Evolutionary conservation across 2,113 vertebrate species (phyloP).

Genomic region (Chlorodrepanis virens): DNA sequence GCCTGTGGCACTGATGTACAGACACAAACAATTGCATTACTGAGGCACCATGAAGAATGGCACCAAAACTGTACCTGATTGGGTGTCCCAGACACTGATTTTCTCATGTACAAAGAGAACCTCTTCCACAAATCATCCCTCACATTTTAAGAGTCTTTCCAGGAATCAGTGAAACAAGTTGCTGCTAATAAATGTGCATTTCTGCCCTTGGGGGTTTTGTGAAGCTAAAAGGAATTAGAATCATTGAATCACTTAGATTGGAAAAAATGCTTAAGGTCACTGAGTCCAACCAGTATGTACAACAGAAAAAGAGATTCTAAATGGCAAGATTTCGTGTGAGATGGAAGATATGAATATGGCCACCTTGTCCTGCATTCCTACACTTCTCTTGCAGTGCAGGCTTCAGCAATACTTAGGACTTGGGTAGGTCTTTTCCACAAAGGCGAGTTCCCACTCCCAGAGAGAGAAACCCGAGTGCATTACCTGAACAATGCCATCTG

Average conservation of each 20-base stretch:
- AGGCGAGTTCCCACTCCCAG: background rate
- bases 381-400: background rate
- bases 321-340: background rate
- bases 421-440: background rate
- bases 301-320: background rate
- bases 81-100: background rate
- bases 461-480: background rate
- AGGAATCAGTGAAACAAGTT: background rate
- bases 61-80: background rate
- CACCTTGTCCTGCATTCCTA: background rate
- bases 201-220: background rate
- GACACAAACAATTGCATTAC: background rate
- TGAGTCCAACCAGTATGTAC: background rate
- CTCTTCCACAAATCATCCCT: background rate
- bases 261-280: background rate
- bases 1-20: background rate
- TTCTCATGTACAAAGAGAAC: background rate
- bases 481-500: conserved; percentile 26
- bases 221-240: background rate
- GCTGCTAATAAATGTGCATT: background rate
- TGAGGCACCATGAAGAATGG: background rate
- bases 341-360: background rate
- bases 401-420: background rate
- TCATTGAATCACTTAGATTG: background rate
- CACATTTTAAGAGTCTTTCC: background rate